Evolutionary conservation across 2,113 vertebrate species (phyloP), one percentile per base, ranked within the genome.

Genomic region (Poeciliopsis retropinna): DNA sequence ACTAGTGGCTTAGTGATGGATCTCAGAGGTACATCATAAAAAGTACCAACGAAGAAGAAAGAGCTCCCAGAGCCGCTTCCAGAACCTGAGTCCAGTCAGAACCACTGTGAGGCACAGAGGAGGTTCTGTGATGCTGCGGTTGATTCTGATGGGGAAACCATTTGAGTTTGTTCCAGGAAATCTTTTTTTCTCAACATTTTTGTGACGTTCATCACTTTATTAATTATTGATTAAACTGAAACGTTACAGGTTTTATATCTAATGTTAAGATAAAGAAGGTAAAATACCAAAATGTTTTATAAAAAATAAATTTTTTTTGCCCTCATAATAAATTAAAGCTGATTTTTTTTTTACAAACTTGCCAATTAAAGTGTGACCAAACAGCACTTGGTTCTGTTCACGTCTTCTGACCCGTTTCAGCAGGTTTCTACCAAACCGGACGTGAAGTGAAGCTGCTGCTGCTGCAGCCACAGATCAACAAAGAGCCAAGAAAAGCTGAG

Each of bases 401-500:
- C 10, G 51, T 25, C 3, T n/a, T 17, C 25, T 7, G 17, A 7
- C 25, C 51, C 17, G 22, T 57, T 57, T n/a, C 7, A 25, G 22
- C 22, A 57, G 51, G 7, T n/a, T 25, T 8, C 51, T 57, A n/a
- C 51, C 51, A n/a, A 54, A 57, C 51, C 6, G 47, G 14, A 9
- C 47, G 2, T 25, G 47, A 14, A 44, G 41, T 60, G 25, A 60
- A 65, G 60, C 70, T 31, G 75, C 62, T 75, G 15, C 39, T 78
- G 72, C 0, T 1, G 32, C 64, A 76, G 64, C 72, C 11, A n/a
- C 8, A 39, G 8, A 32, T 73, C 72, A 73, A 47, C 62, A 68
- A 54, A 39, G n/a, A 68, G 75, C 72, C 83, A 66, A 75, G 68
- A 54, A 72, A 25, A 54, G 15, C 44, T 47, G 14, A 47, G 15